phyloP scores from a whole-genome alignment of 2,797 vertebrate genomes.

The Phoebastria nigripes region DNA sequence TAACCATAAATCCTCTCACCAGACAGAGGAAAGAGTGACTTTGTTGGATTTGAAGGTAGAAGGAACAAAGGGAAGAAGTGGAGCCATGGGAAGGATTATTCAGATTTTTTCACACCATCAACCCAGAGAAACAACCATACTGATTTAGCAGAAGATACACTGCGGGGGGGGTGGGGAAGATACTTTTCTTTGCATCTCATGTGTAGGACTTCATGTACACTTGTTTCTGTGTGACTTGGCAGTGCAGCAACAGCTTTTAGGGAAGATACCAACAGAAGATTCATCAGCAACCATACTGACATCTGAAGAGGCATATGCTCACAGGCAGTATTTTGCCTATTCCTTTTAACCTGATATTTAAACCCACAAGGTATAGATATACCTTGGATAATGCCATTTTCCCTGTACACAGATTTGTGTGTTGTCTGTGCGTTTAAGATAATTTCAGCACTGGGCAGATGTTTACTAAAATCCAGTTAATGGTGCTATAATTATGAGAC shows the following conservation, averaged over 20 bases:
- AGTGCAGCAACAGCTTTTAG: neutral
- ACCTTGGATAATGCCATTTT: neutral
- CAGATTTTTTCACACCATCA: neutral
- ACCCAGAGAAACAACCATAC: neutral
- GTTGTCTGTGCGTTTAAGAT: neutral
- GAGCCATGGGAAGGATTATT: neutral
- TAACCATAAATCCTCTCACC: neutral
- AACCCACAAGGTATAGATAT: neutral
- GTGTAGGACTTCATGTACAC: neutral
- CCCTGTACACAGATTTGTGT: neutral
- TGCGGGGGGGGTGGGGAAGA: neutral
- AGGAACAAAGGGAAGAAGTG: neutral
- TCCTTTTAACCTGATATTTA: neutral
- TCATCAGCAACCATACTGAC: neutral
- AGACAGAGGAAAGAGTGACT: neutral
- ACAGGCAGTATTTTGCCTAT: neutral
- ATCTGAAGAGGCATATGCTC: neutral
- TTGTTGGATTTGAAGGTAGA: neutral
- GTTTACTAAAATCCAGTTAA: neutral
- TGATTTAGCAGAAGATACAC: neutral
- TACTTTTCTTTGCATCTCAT: neutral
- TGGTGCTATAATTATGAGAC: neutral
- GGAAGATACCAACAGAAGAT: neutral
- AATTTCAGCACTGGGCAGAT: neutral
- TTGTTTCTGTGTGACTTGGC: neutral